Evolutionary conservation across 1,140 invertebrate species (phyloP), one percentile per base, ranked within the genome.

Genomic region (Saccostrea echinata): DNA sequence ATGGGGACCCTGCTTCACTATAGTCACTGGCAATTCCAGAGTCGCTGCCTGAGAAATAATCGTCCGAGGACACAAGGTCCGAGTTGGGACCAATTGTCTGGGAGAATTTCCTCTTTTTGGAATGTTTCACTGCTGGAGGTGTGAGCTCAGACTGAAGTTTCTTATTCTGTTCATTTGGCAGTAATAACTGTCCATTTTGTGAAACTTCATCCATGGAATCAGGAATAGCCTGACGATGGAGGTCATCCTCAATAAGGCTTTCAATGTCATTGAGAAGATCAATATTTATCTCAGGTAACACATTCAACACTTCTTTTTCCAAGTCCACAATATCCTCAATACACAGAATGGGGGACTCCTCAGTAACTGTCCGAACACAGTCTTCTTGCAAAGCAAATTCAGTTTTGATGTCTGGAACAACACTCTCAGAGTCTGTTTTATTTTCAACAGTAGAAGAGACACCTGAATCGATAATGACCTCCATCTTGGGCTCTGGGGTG

Each of bases 1-100:
- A 88, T 12, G 92, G 92, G 11, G 92, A 92, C 16, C 57, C 57
- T n/a, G 90, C 91, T 68, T 92, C 91, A 89, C 90, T 91, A 61
- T 89, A 61, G 68, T 92, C 92, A 91, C 92, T 91, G 76, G 61
- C 35, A 18, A 83, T 88, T 21, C 71, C 86, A 51, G 86, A 86
- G 68, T 88, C 64, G 84, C 87, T 88, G 53, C 68, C 27, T 0
- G 68, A 33, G 24, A 76, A 30, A 76, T 33, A 30, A 18, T 76
- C 68, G 3, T 76, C 68, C 30, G 13, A 16, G 27, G 12, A 76
- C 3, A 76, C 6, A 27, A 76, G 68, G 30, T 76, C 68, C 1
- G 68, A 33, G 16, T 11, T 16, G 27, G 27, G 27, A 27, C 12
- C 16, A 30, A 11, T 13, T 76, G 68, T 76, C 68, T 33, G 68